These are phyloP conservation scores for Calliopum simillimum DNA, from an alignment of 2,888 invertebrate species.

Conservation along the genomic window DNA sequence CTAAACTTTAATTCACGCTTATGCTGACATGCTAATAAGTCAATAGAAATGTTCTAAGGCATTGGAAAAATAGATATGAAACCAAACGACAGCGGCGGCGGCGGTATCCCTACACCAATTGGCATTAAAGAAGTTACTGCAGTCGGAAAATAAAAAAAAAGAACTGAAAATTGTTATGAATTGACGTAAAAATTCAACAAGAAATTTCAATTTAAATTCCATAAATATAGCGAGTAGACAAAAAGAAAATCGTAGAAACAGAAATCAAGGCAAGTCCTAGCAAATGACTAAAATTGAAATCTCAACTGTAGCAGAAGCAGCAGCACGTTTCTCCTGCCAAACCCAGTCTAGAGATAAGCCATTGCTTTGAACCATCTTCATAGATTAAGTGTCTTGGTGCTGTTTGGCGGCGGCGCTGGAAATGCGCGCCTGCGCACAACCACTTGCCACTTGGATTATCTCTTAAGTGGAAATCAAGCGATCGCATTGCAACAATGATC, in stretches of 20 bases:
- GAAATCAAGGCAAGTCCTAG: slow-evolving; percentile 20
- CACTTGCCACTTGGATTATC: slow-evolving; percentile 37
- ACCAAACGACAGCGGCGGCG: background rate
- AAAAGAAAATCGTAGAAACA: background rate
- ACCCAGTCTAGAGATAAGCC: background rate
- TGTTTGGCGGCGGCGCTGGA: too few species aligned
- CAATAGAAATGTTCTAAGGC: slow-evolving; percentile 15
- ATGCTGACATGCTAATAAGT: slow-evolving; percentile 33
- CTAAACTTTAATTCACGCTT: slow-evolving; percentile 25
- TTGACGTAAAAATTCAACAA: slow-evolving; percentile 32
- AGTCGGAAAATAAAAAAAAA: background rate
- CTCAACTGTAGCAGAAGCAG: background rate
- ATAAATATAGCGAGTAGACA: slow-evolving; percentile 20
- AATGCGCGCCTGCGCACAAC: too few species aligned
- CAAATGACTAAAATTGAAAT: slow-evolving; percentile 32
- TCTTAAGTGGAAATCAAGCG: slow-evolving; percentile 44
- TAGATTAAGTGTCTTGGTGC: too few species aligned
- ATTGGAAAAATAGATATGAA: background rate
- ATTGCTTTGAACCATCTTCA: too few species aligned
- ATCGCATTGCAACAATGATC: background rate
- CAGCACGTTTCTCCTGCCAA: slow-evolving; percentile 26
- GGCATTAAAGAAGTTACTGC: background rate
- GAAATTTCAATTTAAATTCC: slow-evolving; percentile 34
- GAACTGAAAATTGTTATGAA: slow-evolving; percentile 12
- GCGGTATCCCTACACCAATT: background rate